phyloP scores from a whole-genome alignment of 2,888 invertebrate genomes.

The Busseola fusca region DNA sequence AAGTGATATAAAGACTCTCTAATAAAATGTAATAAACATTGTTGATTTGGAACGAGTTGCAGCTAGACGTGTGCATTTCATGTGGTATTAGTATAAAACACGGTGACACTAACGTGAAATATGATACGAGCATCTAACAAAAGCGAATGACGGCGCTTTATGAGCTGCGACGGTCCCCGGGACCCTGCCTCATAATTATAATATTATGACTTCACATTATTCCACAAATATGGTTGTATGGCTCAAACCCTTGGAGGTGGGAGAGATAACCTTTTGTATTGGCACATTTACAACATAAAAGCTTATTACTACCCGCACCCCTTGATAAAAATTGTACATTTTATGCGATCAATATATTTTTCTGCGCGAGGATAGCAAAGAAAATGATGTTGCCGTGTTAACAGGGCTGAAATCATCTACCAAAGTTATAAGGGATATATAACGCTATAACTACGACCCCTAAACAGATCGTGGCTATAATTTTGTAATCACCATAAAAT shows the following conservation, averaged over 20 bases:
- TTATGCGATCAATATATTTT: conserved; percentile 55
- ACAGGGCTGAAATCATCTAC: conserved; percentile 38
- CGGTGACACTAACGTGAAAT: conserved; percentile 75
- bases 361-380: conserved; percentile 13
- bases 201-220: conserved; percentile 87
- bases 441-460: conserved; percentile 73
- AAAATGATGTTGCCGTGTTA: conserved; percentile 32
- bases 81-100: conserved; percentile 75
- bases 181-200: conserved; percentile 80
- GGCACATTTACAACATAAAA: conserved; percentile 67
- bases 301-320: conserved; percentile 64
- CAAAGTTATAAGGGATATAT: conserved; percentile 58
- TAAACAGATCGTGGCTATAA: conserved; percentile 77
- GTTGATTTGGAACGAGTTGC: conserved; percentile 37
- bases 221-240: conserved; percentile 68
- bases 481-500: conserved; percentile 89
- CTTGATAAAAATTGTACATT: conserved; percentile 60
- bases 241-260: conserved; percentile 69
- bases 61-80: conserved; percentile 46
- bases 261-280: conserved; percentile 67
- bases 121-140: conserved; percentile 78
- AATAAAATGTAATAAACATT: conserved; percentile 30
- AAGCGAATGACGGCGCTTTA: conserved; percentile 80
- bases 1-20: conserved; percentile 20
- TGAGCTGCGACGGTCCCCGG: conserved; percentile 70